phyloP scores from a whole-genome alignment of 2,888 invertebrate species.

The Mongoloraphidia duomilia region DNA sequence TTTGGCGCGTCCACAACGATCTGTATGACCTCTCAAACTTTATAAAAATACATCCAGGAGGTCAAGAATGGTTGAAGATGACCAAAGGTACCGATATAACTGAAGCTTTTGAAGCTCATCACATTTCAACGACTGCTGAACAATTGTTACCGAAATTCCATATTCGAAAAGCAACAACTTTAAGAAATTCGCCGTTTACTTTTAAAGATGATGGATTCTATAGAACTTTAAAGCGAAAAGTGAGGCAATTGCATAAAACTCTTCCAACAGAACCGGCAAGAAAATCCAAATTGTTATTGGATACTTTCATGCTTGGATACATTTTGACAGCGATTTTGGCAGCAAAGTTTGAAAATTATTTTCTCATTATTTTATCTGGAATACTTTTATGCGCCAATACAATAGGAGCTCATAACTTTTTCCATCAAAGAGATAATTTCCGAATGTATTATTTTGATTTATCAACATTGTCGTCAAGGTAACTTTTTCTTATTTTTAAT shows the following conservation, averaged over 20 bases:
- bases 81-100: slow-evolving; percentile 69
- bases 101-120: slow-evolving; percentile 63
- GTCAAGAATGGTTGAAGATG: slow-evolving; percentile 55
- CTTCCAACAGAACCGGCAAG: slow-evolving; percentile 29
- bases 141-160: slow-evolving; percentile 49
- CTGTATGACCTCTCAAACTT: slow-evolving; percentile 78
- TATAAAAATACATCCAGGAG: slow-evolving; percentile 71
- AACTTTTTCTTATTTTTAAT: slow-evolving; percentile 12
- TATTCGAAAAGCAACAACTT: slow-evolving; percentile 43
- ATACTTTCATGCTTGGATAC: slow-evolving; percentile 24
- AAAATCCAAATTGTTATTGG: slow-evolving; percentile 27
- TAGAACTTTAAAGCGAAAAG: slow-evolving; percentile 46
- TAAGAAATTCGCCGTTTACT: slow-evolving; percentile 57
- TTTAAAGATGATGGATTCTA: slow-evolving; percentile 64
- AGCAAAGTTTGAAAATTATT: slow-evolving; percentile 25
- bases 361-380: slow-evolving; percentile 36
- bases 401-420: slow-evolving; percentile 58
- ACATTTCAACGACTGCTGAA: slow-evolving; percentile 42
- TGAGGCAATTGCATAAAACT: slow-evolving; percentile 37
- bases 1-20: slow-evolving; percentile 62
- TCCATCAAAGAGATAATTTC: slow-evolving; percentile 61
- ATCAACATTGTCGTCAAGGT: slow-evolving; percentile 48
- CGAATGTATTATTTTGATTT: slow-evolving; percentile 67
- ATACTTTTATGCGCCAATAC: slow-evolving; percentile 40
- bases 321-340: slow-evolving; percentile 19